These are phyloP conservation scores for Nephrotoma appendiculata DNA, from an alignment of 2,888 invertebrate genomes.

Conservation along the genomic window DNA sequence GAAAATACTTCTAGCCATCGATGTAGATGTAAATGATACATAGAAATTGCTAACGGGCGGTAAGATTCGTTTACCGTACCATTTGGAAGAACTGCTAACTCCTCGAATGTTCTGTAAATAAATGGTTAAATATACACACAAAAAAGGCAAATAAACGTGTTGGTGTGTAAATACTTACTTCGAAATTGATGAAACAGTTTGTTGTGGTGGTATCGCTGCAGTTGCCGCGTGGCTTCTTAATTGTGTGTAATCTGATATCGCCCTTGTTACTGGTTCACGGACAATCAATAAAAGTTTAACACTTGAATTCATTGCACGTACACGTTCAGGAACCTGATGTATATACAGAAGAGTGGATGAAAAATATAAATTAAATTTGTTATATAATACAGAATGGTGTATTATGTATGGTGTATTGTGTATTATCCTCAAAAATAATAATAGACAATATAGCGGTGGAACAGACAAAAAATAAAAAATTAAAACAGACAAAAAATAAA, in stretches of 20 bases:
- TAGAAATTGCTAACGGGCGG: constrained; percentile 70
- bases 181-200: constrained; percentile 10
- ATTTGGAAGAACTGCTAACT: constrained; percentile 63
- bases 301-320: constrained; percentile 85
- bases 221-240: constrained; percentile 70
- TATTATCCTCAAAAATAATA: no score
- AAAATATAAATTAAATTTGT: not conserved
- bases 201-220: constrained; percentile 41
- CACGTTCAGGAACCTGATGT: constrained; percentile 74
- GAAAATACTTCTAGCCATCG: constrained; percentile 89
- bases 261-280: constrained; percentile 87
- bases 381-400: not conserved
- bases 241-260: constrained; percentile 95
- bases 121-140: not conserved
- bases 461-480: no score
- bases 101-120: constrained; percentile 52
- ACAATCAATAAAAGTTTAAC: constrained; percentile 86
- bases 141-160: not conserved
- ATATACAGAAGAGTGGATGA: constrained; percentile 5
- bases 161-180: constrained; percentile 6
- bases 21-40: constrained; percentile 83
- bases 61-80: constrained; percentile 74
- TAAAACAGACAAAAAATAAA: no score
- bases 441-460: no score
- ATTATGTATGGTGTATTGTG: no score